Percentiles rank a stretch among this genome's conserved stretches.
These are phyloP conservation scores for Lota lota DNA, from an alignment of 2,113 vertebrate species.

Conservation along the genomic window DNA sequence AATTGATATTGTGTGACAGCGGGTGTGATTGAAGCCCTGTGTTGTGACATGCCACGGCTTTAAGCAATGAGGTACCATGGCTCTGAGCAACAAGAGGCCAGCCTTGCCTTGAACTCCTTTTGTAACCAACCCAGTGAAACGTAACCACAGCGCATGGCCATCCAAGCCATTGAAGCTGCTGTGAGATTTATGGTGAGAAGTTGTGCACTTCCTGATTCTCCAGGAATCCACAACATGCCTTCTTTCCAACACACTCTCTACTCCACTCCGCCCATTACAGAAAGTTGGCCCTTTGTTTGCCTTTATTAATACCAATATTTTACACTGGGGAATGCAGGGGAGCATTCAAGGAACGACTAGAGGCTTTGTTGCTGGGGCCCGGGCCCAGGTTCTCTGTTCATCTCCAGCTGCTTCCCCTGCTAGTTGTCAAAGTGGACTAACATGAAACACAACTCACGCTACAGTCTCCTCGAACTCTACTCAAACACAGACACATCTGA, in stretches of 20 bases:
- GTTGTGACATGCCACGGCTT: slow-evolving; percentile 38
- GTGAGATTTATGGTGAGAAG: slow-evolving; percentile 69
- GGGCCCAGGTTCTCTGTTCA: slow-evolving; percentile 65
- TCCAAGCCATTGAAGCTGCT: slow-evolving; percentile 56
- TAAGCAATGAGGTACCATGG: slow-evolving; percentile 37
- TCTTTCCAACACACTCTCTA: slow-evolving; percentile 24
- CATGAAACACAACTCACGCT: slow-evolving; percentile 78
- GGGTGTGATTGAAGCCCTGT: slow-evolving; percentile 50
- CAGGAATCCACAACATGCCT: slow-evolving; percentile 55
- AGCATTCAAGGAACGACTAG: slow-evolving; percentile 52
- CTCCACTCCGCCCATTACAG: slow-evolving; percentile 47
- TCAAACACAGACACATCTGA: slow-evolving; percentile 71
- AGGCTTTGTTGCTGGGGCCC: slow-evolving; percentile 52
- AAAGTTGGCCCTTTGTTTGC: slow-evolving; percentile 68
- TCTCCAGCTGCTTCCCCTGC: slow-evolving; percentile 75
- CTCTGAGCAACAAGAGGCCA: slow-evolving; percentile 62
- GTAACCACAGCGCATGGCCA: slow-evolving; percentile 50
- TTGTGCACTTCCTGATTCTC: slow-evolving; percentile 55
- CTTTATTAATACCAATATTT: slow-evolving; percentile 78
- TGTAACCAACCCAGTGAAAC: slow-evolving; percentile 61
- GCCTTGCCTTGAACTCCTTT: slow-evolving; percentile 55
- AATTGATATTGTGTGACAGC: slow-evolving; percentile 60
- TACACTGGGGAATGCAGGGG: slow-evolving; percentile 50
- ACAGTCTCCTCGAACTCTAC: slow-evolving; percentile 56
- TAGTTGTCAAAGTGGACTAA: slow-evolving; percentile 75